Base-by-base conservation (phyloP, 2,888 invertebrate species). In the Drosophila pegasa region DNA sequence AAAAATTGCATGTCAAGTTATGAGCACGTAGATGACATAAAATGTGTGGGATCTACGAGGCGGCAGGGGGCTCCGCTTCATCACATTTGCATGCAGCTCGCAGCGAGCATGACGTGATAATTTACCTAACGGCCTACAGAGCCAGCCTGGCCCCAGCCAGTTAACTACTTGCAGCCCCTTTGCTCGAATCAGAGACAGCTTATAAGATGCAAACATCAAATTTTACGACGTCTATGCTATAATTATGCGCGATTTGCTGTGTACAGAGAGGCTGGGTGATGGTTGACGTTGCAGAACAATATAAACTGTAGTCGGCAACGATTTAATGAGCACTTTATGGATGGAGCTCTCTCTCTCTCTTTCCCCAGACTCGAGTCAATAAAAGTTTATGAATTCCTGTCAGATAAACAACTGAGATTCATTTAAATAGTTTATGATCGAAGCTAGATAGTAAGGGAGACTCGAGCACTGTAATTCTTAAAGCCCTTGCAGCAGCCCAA, bases 21-120 rank as follows among this genome's bases (percentile, higher is more conserved):
- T 88, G 74, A 47, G 76, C 83, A 88, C 83, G 87, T 83, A 74
- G 64, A 52, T 62, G 62, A 60, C 87, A 80, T 83, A 74, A 88
- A 88, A 83, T 64, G 31, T 58, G 12, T 31, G 14, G 40, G 16
- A 48, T 43, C 22, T n/a, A n/a, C 10, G 31, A 16, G 33, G 50
- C 3, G n/a, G 40, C 47, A 20, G 40, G 3, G 29, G 35, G 6
- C 10, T 33, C 9, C 22, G 22, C 37, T 27, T 14, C 52, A 48
- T 25, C 37, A 22, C 52, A 70, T 59, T 75, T 62, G 79, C 71
- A 77, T 79, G 75, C 75, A 77, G 35, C 45, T 45, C 62, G 62
- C 47, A 52, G 55, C 58, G 38, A 29, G 48, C 65, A 81, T 66
- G 71, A 81, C 69, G 82, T 75, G 81, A 82, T 75, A 87, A 82